phyloP scores from a whole-genome alignment of 2,797 vertebrate genomes.

The Gorsachius magnificus region DNA sequence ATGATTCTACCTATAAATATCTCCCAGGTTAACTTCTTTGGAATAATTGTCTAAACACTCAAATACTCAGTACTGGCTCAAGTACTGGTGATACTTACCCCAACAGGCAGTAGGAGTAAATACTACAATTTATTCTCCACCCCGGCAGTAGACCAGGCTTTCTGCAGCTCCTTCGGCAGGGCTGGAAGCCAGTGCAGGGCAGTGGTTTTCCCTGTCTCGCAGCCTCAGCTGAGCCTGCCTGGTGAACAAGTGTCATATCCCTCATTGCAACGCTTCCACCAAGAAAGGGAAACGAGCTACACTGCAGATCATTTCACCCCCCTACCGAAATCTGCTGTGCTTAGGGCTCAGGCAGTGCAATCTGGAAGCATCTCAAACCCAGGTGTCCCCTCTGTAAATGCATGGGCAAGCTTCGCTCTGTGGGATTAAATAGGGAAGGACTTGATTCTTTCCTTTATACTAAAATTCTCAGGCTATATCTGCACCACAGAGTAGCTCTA shows the following conservation, averaged over 20 bases:
- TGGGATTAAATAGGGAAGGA: neutral
- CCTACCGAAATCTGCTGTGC: neutral
- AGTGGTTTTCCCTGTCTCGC: neutral
- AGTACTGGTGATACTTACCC: accelerated
- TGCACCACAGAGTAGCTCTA: neutral
- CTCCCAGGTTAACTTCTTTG: neutral
- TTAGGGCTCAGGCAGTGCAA: neutral
- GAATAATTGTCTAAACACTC: neutral
- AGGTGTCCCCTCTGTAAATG: neutral
- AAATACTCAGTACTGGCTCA: neutral
- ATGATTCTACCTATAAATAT: neutral
- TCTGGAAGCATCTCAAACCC: neutral
- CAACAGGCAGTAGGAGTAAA: neutral
- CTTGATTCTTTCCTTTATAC: neutral
- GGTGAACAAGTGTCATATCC: neutral
- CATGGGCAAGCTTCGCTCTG: neutral
- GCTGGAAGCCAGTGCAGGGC: neutral
- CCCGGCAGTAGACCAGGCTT: neutral
- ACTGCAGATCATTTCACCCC: neutral
- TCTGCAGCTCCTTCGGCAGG: neutral
- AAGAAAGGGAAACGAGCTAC: accelerated
- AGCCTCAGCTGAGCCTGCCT: neutral
- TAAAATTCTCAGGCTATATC: neutral
- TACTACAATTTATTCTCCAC: neutral
- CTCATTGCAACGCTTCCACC: neutral